Evolutionary conservation across 2,797 vertebrate genomes (phyloP).

Genomic region (Sebastes dallii): DNA sequence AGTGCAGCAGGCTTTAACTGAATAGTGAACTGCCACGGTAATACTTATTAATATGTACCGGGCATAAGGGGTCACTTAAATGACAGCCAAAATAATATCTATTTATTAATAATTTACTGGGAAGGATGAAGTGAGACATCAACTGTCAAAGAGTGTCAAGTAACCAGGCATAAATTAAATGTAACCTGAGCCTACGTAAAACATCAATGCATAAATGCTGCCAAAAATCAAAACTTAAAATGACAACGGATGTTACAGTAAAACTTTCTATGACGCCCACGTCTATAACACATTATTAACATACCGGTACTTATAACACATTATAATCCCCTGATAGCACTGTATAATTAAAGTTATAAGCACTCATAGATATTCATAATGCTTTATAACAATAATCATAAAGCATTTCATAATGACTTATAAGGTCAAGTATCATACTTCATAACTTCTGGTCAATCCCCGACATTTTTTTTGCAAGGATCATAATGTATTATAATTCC

Average conservation of each 20-base stretch:
- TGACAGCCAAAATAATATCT: background rate
- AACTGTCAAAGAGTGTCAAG: slow-evolving; percentile 31
- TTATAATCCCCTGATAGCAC: background rate
- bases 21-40: background rate
- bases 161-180: slow-evolving; percentile 62
- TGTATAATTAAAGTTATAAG: background rate
- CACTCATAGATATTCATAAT: background rate
- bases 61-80: background rate
- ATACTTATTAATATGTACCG: background rate
- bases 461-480: background rate
- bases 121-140: background rate
- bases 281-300: background rate
- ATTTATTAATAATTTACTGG: background rate
- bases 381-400: background rate
- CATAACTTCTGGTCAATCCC: fast-evolving
- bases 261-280: background rate
- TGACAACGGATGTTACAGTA: slow-evolving; percentile 18
- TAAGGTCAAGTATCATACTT: background rate
- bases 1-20: background rate
- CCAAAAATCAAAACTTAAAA: slow-evolving; percentile 26
- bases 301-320: background rate
- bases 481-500: no score
- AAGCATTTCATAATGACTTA: no score
- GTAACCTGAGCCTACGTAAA: slow-evolving; percentile 32
- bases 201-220: slow-evolving; percentile 37